A percentile compares a stretch with the other conserved stretches of the same genome.
Conservation (phyloP, 1,140 invertebrate genomes). For the Camponotus floridanus region DNA sequence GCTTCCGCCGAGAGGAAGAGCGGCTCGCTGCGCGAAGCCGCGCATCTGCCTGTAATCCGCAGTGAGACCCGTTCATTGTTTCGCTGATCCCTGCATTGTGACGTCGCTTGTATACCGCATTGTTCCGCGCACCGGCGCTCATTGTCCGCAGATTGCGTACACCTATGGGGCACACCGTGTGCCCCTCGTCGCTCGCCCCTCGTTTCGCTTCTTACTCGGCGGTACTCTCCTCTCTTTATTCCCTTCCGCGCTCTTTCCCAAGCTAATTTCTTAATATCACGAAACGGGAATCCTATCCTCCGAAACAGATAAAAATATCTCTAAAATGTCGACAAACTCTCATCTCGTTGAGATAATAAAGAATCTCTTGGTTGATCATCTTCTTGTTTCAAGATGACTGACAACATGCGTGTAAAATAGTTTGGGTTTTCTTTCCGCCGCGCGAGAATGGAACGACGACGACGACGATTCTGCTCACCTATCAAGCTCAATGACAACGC, state of each 20-base stretch:
- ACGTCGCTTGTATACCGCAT: constrained; percentile 77
- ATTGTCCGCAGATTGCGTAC: constrained; percentile 76
- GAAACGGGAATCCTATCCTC: neutral
- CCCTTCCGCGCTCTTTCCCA: neutral
- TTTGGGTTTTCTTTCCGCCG: neutral
- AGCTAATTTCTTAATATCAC: neutral
- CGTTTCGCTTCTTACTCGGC: neutral
- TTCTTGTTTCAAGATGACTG: neutral
- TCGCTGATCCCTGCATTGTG: constrained; percentile 84
- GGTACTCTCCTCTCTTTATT: constrained; percentile 19
- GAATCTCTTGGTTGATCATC: neutral
- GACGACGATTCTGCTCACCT: constrained; percentile 51
- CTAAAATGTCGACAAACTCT: neutral
- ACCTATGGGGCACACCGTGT: constrained; percentile 69
- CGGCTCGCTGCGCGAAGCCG: constrained; percentile 38
- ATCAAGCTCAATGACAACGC: constrained; percentile 56
- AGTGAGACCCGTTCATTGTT: constrained; percentile 84
- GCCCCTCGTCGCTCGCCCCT: constrained; percentile 36
- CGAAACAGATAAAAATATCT: neutral
- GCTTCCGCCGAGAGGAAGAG: neutral
- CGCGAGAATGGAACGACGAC: neutral
- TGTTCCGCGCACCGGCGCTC: constrained; percentile 71
- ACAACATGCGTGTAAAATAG: too few relatives aligned
- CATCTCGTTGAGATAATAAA: neutral
- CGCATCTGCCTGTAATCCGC: constrained; percentile 84